Percentiles rank a stretch among this genome's conserved stretches.
Conservation (phyloP, 1,140 invertebrate species). For the Protaetia brevitarsis region DNA sequence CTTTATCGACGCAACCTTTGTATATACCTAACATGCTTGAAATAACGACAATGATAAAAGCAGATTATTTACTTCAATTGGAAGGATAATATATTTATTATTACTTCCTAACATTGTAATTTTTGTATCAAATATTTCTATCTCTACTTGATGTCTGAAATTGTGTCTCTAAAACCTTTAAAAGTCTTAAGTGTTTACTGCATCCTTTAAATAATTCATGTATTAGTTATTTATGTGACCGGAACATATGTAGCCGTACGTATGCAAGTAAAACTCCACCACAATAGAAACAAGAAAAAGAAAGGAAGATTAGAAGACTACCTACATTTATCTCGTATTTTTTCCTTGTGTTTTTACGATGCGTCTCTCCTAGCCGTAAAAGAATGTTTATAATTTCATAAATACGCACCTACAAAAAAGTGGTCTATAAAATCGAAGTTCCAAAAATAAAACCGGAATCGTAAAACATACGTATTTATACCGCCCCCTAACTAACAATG, state of each 20-base stretch:
- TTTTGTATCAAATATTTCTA: no score
- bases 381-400: slow-evolving; percentile 15
- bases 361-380: not conserved
- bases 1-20: no score
- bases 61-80: no score
- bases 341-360: slow-evolving; percentile 7
- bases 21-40: no score
- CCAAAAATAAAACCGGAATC: slow-evolving; percentile 6
- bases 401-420: slow-evolving; percentile 10
- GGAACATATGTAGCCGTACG: not conserved
- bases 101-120: no score
- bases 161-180: not conserved
- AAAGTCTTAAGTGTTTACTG: no score
- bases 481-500: not conserved
- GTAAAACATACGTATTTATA: not conserved
- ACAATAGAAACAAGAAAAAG: slow-evolving; percentile 1
- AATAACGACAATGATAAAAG: no score
- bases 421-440: slow-evolving; percentile 1
- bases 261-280: not conserved
- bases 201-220: slow-evolving; percentile 12
- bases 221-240: not conserved
- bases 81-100: no score
- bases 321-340: slow-evolving; percentile 9
- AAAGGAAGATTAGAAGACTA: not conserved
- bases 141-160: not conserved